phyloP scores from a whole-genome alignment of 2,113 vertebrate genomes.

The Isichthys henryi region DNA sequence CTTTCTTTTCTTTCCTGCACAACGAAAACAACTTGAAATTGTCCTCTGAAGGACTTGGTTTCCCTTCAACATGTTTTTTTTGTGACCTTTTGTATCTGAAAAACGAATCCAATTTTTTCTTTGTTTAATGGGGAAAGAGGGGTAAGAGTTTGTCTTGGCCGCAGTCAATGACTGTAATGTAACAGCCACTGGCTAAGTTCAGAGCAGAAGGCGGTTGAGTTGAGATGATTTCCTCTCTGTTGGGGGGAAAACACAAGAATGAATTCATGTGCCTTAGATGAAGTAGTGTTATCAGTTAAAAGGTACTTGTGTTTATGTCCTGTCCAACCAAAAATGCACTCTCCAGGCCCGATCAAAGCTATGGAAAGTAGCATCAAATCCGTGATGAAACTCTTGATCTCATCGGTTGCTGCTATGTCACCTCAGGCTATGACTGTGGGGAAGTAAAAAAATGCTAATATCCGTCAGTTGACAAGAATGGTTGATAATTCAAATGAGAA shows the following conservation, averaged over 20 bases:
- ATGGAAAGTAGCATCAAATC: background rate
- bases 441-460: background rate
- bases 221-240: background rate
- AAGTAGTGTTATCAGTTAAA: background rate
- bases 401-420: background rate
- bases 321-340: background rate
- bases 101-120: constrained; percentile 11
- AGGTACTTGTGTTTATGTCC: background rate
- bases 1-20: background rate
- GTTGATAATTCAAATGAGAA: background rate
- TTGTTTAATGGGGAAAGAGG: constrained; percentile 19
- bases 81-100: constrained; percentile 7
- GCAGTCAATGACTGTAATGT: constrained; percentile 12
- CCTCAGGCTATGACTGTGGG: background rate
- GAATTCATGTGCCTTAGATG: background rate
- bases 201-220: constrained; percentile 8
- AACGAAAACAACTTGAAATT: constrained; percentile 12
- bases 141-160: constrained; percentile 26
- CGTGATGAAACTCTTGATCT: background rate
- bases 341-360: background rate
- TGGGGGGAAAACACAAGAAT: background rate
- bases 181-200: constrained; percentile 6
- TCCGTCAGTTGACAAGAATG: background rate
- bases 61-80: constrained; percentile 1
- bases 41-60: background rate